A percentile compares a stretch with the other conserved stretches of the same genome.
These are phyloP conservation scores for Pemphigus obesinymphae DNA, from an alignment of 1,140 invertebrate genomes.

Conservation along the genomic window DNA sequence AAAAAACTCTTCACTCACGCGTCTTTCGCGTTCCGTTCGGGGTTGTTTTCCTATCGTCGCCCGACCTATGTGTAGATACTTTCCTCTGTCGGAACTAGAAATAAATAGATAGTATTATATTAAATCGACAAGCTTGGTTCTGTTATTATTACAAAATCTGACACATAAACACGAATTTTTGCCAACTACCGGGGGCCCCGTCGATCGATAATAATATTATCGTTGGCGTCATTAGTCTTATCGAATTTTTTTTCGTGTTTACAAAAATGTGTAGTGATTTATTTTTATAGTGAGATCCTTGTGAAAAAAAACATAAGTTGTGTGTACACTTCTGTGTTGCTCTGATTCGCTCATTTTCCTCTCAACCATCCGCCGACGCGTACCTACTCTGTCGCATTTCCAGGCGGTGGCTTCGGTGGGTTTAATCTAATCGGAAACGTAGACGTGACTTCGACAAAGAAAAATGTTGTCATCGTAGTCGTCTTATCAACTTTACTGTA, in stretches of 20 bases:
- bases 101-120: no score
- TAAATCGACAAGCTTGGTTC: no score
- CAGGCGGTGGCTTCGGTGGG: no score
- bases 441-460: slow-evolving; percentile 38
- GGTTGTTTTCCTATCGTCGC: no score
- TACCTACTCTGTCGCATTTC: neutral
- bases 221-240: slow-evolving; percentile 40
- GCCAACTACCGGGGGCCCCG: neutral
- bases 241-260: slow-evolving; percentile 4
- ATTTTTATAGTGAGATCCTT: slow-evolving; percentile 35
- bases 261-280: slow-evolving; percentile 16
- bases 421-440: slow-evolving; percentile 30
- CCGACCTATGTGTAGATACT: no score
- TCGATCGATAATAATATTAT: slow-evolving; percentile 41
- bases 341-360: neutral
- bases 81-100: no score
- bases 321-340: neutral
- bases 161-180: slow-evolving; percentile 34
- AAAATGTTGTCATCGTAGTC: neutral
- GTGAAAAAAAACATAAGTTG: neutral
- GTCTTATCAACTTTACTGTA: slow-evolving; percentile 24
- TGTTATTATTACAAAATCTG: slow-evolving; percentile 30
- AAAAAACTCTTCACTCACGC: no score
- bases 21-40: no score
- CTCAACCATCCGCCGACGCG: neutral